phyloP scores from a whole-genome alignment of 2,888 invertebrate species.

The Coleophora flavipennella region DNA sequence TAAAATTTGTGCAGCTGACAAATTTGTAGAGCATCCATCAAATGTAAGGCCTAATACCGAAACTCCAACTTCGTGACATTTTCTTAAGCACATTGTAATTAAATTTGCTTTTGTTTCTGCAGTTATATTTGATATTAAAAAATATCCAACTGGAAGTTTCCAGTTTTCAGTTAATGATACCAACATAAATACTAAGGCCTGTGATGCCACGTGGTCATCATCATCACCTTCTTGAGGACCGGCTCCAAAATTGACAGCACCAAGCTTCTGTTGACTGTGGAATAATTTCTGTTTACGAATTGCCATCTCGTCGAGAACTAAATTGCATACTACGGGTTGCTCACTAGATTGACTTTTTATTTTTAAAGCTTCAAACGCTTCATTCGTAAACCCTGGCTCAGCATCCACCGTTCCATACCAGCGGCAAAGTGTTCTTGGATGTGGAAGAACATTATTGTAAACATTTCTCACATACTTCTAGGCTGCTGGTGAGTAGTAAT shows the following conservation, averaged over 20 bases:
- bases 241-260: conserved; percentile 11
- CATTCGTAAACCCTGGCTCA: conserved; percentile 8
- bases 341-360: conserved; percentile 6
- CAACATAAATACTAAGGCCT: conserved; percentile 26
- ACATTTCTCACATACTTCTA: conserved; percentile 10
- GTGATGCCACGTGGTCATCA: conserved; percentile 7
- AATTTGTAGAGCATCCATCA: no score
- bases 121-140: conserved; percentile 20
- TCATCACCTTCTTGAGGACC: conserved; percentile 2
- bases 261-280: conserved; percentile 4
- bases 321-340: conserved; percentile 8
- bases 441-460: conserved; percentile 8
- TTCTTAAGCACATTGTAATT: conserved; percentile 16
- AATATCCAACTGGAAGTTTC: conserved; percentile 32
- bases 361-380: conserved; percentile 10
- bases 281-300: conserved; percentile 10
- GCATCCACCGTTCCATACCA: conserved; percentile 8
- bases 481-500: conserved; percentile 8
- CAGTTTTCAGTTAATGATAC: conserved; percentile 22
- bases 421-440: conserved; percentile 7
- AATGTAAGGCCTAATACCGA: no score
- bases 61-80: no score
- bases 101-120: conserved; percentile 19
- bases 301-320: conserved; percentile 15
- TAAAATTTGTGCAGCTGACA: no score